Evolutionary conservation across 2,113 vertebrate genomes (phyloP), one percentile per base, ranked within the genome.

Genomic region (Proterorhinus semilunaris): DNA sequence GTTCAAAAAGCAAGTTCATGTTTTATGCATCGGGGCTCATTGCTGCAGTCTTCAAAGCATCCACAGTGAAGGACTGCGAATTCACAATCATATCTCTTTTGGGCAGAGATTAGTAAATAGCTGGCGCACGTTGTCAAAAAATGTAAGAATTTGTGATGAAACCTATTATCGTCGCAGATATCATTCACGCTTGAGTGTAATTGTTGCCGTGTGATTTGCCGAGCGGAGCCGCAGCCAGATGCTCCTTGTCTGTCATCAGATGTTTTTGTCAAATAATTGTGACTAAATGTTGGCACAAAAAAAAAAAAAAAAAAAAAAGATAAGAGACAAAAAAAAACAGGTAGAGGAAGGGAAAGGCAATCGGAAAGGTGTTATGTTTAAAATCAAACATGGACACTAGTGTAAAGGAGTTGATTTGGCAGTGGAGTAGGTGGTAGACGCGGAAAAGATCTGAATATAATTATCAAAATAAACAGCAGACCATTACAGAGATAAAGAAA

Each of bases 21-120:
- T 77, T 87, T 89, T 78, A 89, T 89, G 82, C 75, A 89, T 81
- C 0, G 36, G 5, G 66, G 72, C 80, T 81, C 71, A 80, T 79
- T 78, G 85, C 84, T 64, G 83, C 71, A 65, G 80, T 80, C 80
- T 85, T 86, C 77, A 81, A 86, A 82, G 84, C 75, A 70, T 66
- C 72, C 78, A 74, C 52, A 52, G 69, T 68, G 63, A 55, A 61
- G 81, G 72, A 77, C 65, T 73, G 62, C 62, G 70, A 83, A 88
- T 87, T 81, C 65, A 76, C 79, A 58, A 82, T 81, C 79, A 80
- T 73, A 42, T 51, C 75, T 79, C 71, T 66, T 78, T 71, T 61
- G 52, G 68, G 69, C 57, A 10, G 43, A 68, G 69, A 44, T 58
- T 3, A 21, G 69, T 62, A 68, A 72, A 81, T 72, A 76, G 71